phyloP scores from a whole-genome alignment of 2,113 vertebrate species.

The Engystomops pustulosus region DNA sequence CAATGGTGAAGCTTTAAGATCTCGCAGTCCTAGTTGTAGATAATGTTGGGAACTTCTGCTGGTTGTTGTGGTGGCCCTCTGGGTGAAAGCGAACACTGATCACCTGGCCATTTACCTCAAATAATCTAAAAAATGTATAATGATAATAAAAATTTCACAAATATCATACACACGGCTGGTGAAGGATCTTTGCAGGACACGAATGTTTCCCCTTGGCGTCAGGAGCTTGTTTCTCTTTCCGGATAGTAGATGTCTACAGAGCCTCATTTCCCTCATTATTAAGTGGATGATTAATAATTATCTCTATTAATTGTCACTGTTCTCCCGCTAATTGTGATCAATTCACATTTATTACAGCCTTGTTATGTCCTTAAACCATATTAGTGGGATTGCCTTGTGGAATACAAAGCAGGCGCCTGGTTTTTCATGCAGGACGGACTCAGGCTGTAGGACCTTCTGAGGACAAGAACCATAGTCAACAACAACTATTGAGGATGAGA shows the following conservation, averaged over 20 bases:
- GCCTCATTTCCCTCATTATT: not conserved
- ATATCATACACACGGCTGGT: not conserved
- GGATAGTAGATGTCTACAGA: not conserved
- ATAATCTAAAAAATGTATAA: not conserved
- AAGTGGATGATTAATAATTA: conserved; percentile 24
- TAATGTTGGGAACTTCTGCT: no score
- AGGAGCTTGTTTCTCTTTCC: not conserved
- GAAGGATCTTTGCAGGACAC: not conserved
- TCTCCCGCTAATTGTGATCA: conserved; percentile 38
- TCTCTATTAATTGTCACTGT: conserved; percentile 26
- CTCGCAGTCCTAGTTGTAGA: no score
- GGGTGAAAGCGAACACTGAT: no score
- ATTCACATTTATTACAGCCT: conserved; percentile 42
- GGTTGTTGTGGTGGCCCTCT: no score
- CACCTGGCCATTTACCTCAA: not conserved
- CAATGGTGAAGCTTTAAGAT: no score
- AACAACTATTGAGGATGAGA: not conserved
- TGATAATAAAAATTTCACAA: not conserved
- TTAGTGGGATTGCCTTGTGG: not conserved
- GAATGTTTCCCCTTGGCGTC: not conserved
- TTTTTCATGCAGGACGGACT: not conserved
- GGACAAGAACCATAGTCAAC: not conserved
- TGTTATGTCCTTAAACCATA: conserved; percentile 20
- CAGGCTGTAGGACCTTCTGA: not conserved
- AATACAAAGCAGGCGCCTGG: conserved; percentile 25